These are phyloP conservation scores for Apodemia zela DNA, from an alignment of 2,888 invertebrate genomes.

Conservation along the genomic window DNA sequence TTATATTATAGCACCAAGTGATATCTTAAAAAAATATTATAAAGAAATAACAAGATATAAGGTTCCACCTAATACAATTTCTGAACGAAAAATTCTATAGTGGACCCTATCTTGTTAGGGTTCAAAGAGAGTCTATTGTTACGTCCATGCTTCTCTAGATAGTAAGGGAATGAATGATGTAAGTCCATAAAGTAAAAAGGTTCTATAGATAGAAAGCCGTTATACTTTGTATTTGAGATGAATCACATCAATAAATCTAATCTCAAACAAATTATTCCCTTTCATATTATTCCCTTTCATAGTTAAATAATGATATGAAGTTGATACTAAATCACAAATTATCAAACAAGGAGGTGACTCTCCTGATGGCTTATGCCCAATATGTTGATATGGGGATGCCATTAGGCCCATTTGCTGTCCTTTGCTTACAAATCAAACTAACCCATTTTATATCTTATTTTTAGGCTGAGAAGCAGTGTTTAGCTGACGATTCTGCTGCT, in stretches of 20 bases:
- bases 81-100: constrained; percentile 3
- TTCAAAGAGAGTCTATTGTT: background rate
- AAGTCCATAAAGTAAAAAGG: background rate
- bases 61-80: background rate
- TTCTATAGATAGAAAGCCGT: background rate
- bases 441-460: too few relatives aligned
- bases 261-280: background rate
- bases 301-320: too few relatives aligned
- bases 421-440: background rate
- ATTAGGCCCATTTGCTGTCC: too few relatives aligned
- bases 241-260: background rate
- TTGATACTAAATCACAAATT: too few relatives aligned
- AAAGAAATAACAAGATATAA: background rate
- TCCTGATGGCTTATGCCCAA: too few relatives aligned
- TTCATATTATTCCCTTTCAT: too few relatives aligned
- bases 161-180: background rate
- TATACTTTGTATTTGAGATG: background rate
- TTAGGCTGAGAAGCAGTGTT: constrained; percentile 66
- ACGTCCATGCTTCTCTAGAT: background rate
- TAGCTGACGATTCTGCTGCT: constrained; percentile 61
- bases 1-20: too few relatives aligned
- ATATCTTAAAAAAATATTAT: too few relatives aligned
- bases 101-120: background rate
- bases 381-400: too few relatives aligned
- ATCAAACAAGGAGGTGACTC: too few relatives aligned